Evolutionary conservation across 2,797 vertebrate genomes (phyloP).

Genomic region (Crocidura indochinensis): DNA sequence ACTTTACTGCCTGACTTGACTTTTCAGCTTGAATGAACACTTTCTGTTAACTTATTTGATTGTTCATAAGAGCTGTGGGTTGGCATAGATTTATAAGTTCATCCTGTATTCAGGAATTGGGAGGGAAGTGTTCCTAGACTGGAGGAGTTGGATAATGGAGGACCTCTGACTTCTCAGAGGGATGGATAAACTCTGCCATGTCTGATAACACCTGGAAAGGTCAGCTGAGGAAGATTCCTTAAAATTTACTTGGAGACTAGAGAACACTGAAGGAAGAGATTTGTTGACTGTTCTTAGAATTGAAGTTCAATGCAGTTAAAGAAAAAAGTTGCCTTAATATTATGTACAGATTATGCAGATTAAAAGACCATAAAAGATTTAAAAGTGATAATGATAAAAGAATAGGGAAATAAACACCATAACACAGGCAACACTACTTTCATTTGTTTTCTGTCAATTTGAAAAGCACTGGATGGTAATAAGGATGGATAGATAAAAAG

Average conservation of each 20-base stretch:
- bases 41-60: background rate
- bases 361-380: background rate
- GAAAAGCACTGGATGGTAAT: constrained; percentile 97
- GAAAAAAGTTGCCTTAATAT: constrained; percentile 2
- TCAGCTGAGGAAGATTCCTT: background rate
- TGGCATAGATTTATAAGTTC: background rate
- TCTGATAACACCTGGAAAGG: too few relatives aligned
- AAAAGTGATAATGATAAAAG: background rate
- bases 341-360: background rate
- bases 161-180: background rate
- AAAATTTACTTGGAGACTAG: background rate
- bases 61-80: background rate
- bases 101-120: too few relatives aligned
- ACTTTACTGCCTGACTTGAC: too few relatives aligned
- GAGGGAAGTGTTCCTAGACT: background rate
- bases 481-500: constrained; percentile 96
- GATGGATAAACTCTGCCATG: background rate
- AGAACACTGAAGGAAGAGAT: background rate
- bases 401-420: background rate
- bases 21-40: background rate
- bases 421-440: constrained; percentile 89
- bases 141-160: background rate
- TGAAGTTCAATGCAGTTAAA: background rate
- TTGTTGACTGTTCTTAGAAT: background rate
- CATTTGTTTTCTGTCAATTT: constrained; percentile 97